phyloP scores from a whole-genome alignment of 2,797 vertebrate species.

The Eidolon dupreanum region DNA sequence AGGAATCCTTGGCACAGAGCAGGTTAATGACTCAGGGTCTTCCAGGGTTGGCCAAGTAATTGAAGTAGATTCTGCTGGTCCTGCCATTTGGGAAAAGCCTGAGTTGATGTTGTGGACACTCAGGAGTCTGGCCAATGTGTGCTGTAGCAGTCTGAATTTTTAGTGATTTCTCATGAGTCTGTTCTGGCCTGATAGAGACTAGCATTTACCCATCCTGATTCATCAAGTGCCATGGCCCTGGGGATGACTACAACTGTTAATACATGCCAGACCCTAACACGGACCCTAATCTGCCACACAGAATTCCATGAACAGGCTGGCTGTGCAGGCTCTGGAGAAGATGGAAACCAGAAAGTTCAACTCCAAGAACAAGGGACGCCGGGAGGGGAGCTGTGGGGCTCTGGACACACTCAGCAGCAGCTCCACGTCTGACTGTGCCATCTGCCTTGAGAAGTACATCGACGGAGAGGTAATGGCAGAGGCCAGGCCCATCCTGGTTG shows the following conservation, averaged over 20 bases:
- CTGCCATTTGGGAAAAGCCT: not conserved
- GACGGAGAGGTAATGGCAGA: conserved; percentile 94
- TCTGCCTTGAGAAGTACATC: conserved; percentile 98
- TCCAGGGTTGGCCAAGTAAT: not conserved
- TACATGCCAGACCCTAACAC: not conserved
- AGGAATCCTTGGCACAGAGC: not conserved
- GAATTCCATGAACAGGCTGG: conserved; percentile 99
- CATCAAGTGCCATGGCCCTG: not conserved
- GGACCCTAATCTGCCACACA: conserved; percentile 72
- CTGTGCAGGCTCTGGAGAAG: conserved; percentile 97
- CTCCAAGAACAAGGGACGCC: conserved; percentile 94
- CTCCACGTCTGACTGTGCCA: conserved; percentile 97
- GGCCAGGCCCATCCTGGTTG: fast-evolving
- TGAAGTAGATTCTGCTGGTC: not conserved
- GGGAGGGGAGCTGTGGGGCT: conserved; percentile 92
- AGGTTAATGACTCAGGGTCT: not conserved
- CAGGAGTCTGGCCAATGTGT: not conserved
- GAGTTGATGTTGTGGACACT: not conserved
- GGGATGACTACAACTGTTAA: not conserved
- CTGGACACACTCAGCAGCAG: conserved; percentile 96
- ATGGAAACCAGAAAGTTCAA: conserved; percentile 99
- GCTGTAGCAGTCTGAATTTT: not conserved
- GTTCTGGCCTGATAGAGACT: not conserved
- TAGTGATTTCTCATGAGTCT: not conserved
- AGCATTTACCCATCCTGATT: not conserved